phyloP scores from a whole-genome alignment of 2,113 vertebrate species.

The Myiozetetes cayanensis region DNA sequence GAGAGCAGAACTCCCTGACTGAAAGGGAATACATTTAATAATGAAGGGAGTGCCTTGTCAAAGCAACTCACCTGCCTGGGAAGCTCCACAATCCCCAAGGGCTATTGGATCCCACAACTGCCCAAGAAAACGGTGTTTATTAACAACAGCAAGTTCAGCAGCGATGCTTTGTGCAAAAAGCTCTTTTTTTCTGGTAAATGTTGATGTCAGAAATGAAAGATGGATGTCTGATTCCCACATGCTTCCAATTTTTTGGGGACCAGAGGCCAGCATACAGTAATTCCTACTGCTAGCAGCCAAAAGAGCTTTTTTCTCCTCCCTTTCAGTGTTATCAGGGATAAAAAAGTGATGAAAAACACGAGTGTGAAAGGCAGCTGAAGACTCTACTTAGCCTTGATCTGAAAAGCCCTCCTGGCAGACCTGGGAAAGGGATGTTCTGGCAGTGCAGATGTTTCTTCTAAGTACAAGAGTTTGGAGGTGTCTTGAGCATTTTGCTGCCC shows the following conservation, averaged over 20 bases:
- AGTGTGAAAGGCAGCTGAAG: background rate
- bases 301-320: background rate
- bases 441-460: background rate
- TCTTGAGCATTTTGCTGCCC: background rate
- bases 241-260: background rate
- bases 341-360: background rate
- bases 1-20: background rate
- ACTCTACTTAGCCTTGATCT: background rate
- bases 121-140: background rate
- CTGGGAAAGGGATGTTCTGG: background rate
- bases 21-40: background rate
- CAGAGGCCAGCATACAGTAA: background rate
- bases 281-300: background rate
- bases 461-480: background rate
- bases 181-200: background rate
- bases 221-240: accelerated
- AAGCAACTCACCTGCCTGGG: background rate
- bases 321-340: background rate
- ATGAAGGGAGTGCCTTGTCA: background rate
- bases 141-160: background rate
- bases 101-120: background rate
- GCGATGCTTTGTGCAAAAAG: background rate
- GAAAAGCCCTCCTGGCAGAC: background rate
- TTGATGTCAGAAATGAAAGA: background rate
- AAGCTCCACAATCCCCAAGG: background rate